Evolutionary conservation across 2,888 invertebrate species (phyloP).

Genomic region (Dryocosmus kuriphilus): DNA sequence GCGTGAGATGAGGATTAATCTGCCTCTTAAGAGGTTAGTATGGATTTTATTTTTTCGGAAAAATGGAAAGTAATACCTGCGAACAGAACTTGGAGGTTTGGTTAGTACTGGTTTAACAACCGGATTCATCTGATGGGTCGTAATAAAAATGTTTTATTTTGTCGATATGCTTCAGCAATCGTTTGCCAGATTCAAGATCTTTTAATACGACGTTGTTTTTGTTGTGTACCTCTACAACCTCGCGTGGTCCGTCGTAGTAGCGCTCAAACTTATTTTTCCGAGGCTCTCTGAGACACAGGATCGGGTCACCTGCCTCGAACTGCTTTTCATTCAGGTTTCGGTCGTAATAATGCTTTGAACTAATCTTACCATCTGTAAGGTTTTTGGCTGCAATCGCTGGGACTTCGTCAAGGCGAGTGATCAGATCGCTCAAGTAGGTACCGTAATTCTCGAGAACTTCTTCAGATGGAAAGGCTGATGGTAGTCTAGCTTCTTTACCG

Average conservation of each 20-base stretch:
- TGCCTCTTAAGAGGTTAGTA: background rate
- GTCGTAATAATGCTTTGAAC: too few species aligned
- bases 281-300: background rate
- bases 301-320: background rate
- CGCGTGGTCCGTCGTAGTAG: background rate
- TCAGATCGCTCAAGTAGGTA: too few species aligned
- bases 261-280: constrained; percentile 10
- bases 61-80: background rate
- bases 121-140: too few species aligned
- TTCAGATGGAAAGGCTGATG: too few species aligned
- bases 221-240: background rate
- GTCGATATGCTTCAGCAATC: background rate
- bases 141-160: background rate
- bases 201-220: background rate
- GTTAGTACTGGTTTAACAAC: too few species aligned
- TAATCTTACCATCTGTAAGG: too few species aligned
- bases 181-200: background rate
- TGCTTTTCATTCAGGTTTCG: background rate
- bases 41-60: background rate
- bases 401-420: too few species aligned
- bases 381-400: too few species aligned
- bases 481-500: too few species aligned
- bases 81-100: background rate
- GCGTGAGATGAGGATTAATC: too few species aligned
- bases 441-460: too few species aligned